Evolutionary conservation across 1,140 invertebrate genomes (phyloP).

Genomic region (Bursaphelenchus mucronatus): DNA sequence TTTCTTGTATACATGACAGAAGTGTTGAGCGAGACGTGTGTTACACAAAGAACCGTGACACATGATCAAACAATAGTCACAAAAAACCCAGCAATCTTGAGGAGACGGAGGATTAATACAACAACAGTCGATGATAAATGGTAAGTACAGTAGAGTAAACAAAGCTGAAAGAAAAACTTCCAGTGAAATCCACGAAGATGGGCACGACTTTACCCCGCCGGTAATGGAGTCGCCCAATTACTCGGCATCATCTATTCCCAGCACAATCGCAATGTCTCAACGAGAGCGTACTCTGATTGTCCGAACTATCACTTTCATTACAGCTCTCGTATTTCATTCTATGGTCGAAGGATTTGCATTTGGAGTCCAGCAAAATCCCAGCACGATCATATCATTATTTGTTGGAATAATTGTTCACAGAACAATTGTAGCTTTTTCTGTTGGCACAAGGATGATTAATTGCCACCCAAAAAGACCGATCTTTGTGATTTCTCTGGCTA

Average conservation of each 20-base stretch:
- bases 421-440: conserved; percentile 33
- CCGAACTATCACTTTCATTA: conserved; percentile 22
- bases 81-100: conserved; percentile 20
- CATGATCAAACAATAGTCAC: conserved; percentile 24
- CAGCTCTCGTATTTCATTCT: conserved; percentile 25
- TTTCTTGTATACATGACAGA: conserved; percentile 29
- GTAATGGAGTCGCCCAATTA: conserved; percentile 16
- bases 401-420: conserved; percentile 26
- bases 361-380: conserved; percentile 17
- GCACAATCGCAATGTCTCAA: not conserved
- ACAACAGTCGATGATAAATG: conserved; percentile 16
- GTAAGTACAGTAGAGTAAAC: conserved; percentile 11
- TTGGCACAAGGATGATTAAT: conserved; percentile 32
- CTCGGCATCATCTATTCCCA: not conserved
- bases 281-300: conserved; percentile 8
- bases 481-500: conserved; percentile 17
- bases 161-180: conserved; percentile 8
- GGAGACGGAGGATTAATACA: conserved; percentile 11
- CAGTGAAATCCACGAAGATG: conserved; percentile 27
- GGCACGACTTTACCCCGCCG: conserved; percentile 7
- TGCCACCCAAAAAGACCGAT: conserved; percentile 28
- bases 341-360: conserved; percentile 29
- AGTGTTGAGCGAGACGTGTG: conserved; percentile 21
- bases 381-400: conserved; percentile 16
- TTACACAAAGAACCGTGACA: conserved; percentile 7